Evolutionary conservation across 2,113 vertebrate species (phyloP).

Genomic region (Tympanuchus pallidicinctus): DNA sequence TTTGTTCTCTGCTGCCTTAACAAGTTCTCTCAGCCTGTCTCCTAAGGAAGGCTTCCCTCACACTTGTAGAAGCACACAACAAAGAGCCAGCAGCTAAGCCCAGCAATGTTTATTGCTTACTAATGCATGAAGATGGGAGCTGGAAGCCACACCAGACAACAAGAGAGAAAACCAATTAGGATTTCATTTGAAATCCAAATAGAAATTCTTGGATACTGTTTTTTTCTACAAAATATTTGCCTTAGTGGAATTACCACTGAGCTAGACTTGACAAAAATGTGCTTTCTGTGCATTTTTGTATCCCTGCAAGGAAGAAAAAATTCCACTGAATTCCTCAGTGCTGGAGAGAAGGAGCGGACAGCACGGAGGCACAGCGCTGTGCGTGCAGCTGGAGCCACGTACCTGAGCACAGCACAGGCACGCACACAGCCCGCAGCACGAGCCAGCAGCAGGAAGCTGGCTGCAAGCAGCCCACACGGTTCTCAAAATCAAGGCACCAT

Average conservation of each 20-base stretch:
- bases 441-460: not conserved
- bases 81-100: conserved; percentile 6
- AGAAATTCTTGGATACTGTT: not conserved
- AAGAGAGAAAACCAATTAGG: conserved; percentile 6
- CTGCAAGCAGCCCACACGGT: not conserved
- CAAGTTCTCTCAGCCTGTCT: not conserved
- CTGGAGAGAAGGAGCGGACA: not conserved
- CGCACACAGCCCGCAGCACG: not conserved
- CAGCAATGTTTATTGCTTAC: conserved; percentile 35
- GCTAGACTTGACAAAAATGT: not conserved
- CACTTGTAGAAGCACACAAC: not conserved
- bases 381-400: not conserved
- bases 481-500: not conserved
- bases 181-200: not conserved
- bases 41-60: conserved; percentile 5
- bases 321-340: not conserved
- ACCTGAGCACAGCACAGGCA: not conserved
- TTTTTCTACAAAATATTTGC: not conserved
- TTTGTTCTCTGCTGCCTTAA: not conserved
- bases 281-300: not conserved
- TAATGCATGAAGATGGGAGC: not conserved
- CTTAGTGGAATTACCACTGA: not conserved
- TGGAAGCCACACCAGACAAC: not conserved
- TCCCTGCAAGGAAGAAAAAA: not conserved
- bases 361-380: not conserved